Base-by-base conservation (phyloP, 2,113 vertebrate species). In the Chaetorhynchus papuensis region DNA sequence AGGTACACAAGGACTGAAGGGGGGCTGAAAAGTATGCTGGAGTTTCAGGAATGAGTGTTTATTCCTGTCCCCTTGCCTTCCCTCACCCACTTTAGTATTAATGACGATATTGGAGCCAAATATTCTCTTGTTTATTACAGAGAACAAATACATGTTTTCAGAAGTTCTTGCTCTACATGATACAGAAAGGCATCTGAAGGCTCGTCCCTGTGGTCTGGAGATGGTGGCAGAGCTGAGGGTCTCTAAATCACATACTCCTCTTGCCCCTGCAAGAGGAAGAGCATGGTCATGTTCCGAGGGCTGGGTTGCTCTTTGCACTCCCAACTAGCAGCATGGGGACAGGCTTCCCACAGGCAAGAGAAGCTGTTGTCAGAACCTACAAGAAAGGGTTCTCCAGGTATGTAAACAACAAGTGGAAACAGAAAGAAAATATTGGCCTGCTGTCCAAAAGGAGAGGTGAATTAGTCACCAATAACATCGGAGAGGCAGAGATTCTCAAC, bases 281-380 rank as follows among this genome's bases (percentile, higher is more conserved):
- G 8, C n/a, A 61, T 0, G 3, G 39, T 35, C 69, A 39, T 0
- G 0, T 49, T 76, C 41, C 0, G 1, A 28, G 53, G 41, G 35
- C 63, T 68, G 70, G 53, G n/a, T 54, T 83, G 54, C 41, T 69
- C 47, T 54, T 35, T 54, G 47, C 30, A 15, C 17, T 61, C 41
- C 26, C 41, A 74, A 0, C 7, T 3, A 66, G 23, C 44, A 83
- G 47, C 54, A 35, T 8, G 21, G 31, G 47, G 30, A 69, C 39
- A 76, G 54, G 23, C 16, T 75, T 5, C 23, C 20, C 47, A 21
- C 9, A 30, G 21, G 18, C 63, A 90, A 49, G 54, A 69, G 70
- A 21, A 69, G 15, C 21, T 69, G n/a, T 7, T 41, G 11, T 23
- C 63, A 90, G 69, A 90, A 56, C 30, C 22, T 42, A 7, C 11